Base-by-base conservation (phyloP, 2,797 vertebrate genomes). In the Orestias chungarensis region DNA sequence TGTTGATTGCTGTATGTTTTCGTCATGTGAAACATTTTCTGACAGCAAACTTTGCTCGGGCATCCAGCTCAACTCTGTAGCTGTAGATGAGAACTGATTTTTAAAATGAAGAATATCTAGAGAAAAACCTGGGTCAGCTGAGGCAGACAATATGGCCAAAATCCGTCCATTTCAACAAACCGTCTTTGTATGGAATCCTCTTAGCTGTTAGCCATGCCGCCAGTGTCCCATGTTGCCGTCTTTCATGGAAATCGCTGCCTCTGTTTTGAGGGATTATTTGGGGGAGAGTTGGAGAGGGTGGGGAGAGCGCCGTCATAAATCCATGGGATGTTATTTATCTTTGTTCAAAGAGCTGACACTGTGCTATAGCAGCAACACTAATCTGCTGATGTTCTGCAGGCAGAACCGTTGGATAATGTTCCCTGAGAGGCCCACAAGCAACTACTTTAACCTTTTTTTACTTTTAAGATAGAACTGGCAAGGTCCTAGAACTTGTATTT, bases 191-290 rank as follows among this genome's bases (percentile, higher is more conserved):
- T 52, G 67, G 84, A 92, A 92, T 92, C 91, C 88, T 92, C 86
- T 93, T 90, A 91, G 87, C 89, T 69, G 78, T 74, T 66, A 68
- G 73, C 80, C 42, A 15, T 61, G 76, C 50, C 67, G 83, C 84
- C 84, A 78, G 80, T 85, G 78, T 82, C 84, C 86, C 76, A 72
- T 68, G 47, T 71, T 64, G 61, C 66, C 61, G 66, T 73, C 80
- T 77, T 88, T 88, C 69, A 78, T 75, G 62, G 77, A 89, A 88
- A 91, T 86, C 74, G 62, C 69, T 76, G 88, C 73, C 44, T 83
- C 71, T 79, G 77, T 86, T 88, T 73, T 71, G 18, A 79, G 82
- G 89, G 87, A 93, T 92, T 91, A 93, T 87, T 76, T 70, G 52
- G 75, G 79, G 40, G 49, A 29, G 46, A 31, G 33, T 52, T 55